These are phyloP conservation scores for Galerucella calmariensis DNA, from an alignment of 2,888 invertebrate genomes.

Conservation along the genomic window DNA sequence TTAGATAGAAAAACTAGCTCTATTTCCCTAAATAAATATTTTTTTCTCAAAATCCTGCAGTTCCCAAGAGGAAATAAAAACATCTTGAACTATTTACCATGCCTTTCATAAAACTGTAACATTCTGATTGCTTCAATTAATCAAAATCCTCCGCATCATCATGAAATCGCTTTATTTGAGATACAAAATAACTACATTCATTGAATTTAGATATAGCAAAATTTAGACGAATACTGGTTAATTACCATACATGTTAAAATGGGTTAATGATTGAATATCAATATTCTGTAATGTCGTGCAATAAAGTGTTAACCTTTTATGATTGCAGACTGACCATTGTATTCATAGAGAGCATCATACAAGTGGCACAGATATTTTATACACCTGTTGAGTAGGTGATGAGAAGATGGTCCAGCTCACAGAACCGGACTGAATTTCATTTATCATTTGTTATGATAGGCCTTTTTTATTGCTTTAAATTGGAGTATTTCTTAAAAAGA, in stretches of 20 bases:
- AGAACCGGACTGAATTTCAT: background rate
- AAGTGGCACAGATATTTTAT: conserved; percentile 8
- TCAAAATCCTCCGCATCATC: background rate
- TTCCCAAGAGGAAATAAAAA: too few relatives aligned
- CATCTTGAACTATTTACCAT: too few relatives aligned
- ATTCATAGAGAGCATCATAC: conserved; percentile 10
- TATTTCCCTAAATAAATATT: too few relatives aligned
- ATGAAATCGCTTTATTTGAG: background rate
- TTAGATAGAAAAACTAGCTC: too few relatives aligned
- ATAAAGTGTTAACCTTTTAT: conserved; percentile 15
- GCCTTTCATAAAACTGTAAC: background rate
- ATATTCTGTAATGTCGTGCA: conserved; percentile 25
- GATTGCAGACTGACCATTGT: conserved; percentile 19
- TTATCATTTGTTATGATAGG: too few relatives aligned
- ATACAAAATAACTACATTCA: conserved; percentile 1
- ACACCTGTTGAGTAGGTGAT: conserved; percentile 12
- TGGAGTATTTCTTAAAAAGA: too few relatives aligned
- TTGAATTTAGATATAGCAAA: conserved; percentile 4
- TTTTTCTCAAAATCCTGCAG: too few relatives aligned
- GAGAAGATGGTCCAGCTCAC: conserved; percentile 1
- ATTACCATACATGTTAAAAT: conserved; percentile 28
- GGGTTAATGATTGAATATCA: conserved; percentile 28
- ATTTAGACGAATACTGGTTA: conserved; percentile 1
- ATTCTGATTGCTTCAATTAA: background rate
- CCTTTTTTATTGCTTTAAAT: too few relatives aligned